These are phyloP conservation scores for Torymus tubicola DNA, from an alignment of 2,888 invertebrate genomes.

Conservation along the genomic window DNA sequence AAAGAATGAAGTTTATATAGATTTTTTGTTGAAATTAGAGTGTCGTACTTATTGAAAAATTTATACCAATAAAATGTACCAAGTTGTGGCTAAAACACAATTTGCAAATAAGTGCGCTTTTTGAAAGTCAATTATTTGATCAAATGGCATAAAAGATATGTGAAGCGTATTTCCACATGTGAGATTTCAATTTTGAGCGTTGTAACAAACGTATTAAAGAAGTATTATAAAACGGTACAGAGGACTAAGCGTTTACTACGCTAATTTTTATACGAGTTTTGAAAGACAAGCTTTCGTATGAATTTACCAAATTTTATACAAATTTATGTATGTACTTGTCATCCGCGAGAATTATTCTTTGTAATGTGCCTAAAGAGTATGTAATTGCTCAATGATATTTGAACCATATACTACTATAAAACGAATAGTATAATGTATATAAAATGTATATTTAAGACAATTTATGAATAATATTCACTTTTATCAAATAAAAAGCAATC, in stretches of 20 bases:
- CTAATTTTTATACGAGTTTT: conserved; percentile 55
- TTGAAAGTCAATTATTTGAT: conserved; percentile 20
- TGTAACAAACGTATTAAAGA: conserved; percentile 52
- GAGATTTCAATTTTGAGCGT: conserved; percentile 48
- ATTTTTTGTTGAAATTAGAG: conserved; percentile 36
- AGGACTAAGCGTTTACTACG: conserved; percentile 38
- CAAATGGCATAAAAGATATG: conserved; percentile 23
- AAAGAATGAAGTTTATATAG: conserved; percentile 37
- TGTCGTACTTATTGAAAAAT: conserved; percentile 51
- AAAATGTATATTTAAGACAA: conserved; percentile 57
- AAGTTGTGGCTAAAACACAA: conserved; percentile 28
- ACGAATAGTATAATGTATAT: conserved; percentile 57
- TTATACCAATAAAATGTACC: conserved; percentile 26
- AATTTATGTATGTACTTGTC: conserved; percentile 55
- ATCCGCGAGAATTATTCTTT: conserved; percentile 49
- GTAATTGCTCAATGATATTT: conserved; percentile 56
- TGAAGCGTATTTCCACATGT: conserved; percentile 30
- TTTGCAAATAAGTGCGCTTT: conserved; percentile 36
- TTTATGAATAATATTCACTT: conserved; percentile 52
- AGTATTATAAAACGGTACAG: conserved; percentile 55
- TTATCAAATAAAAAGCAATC: conserved; percentile 50
- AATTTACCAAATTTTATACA: conserved; percentile 57
- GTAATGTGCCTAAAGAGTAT: conserved; percentile 59
- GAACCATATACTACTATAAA: conserved; percentile 55
- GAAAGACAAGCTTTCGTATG: conserved; percentile 50